Conservation (phyloP, 2,113 vertebrate genomes). For the Noctilio leporinus region DNA sequence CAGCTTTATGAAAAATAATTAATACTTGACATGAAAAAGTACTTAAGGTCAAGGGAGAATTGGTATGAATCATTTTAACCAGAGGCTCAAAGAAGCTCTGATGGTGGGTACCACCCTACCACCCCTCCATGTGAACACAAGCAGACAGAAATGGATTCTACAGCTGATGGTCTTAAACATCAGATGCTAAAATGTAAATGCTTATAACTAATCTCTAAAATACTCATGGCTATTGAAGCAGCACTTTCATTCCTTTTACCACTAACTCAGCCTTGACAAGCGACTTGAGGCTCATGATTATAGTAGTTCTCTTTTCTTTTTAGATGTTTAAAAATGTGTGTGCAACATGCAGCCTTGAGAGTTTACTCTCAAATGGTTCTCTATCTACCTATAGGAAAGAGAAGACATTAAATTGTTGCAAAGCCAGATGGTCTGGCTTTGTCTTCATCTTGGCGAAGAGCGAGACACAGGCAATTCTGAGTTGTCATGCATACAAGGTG, state of each 20-base stretch:
- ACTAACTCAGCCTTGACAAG: background rate
- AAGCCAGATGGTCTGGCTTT: background rate
- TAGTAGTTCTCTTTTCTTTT: background rate
- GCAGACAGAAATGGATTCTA: background rate
- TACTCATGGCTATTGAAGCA: background rate
- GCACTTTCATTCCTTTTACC: background rate
- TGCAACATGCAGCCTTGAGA: background rate
- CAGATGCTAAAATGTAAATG: background rate
- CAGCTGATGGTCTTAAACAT: background rate
- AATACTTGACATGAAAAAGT: background rate
- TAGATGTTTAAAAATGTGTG: background rate
- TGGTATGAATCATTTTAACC: background rate
- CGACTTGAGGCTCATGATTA: background rate
- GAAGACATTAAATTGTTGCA: background rate
- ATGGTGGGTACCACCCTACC: rapidly evolving
- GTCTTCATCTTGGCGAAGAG: background rate
- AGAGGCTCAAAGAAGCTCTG: background rate
- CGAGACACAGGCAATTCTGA: background rate
- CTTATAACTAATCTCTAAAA: background rate
- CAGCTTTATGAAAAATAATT: background rate
- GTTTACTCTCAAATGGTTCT: background rate
- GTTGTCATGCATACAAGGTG: background rate
- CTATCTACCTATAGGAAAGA: background rate
- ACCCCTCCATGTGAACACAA: background rate
- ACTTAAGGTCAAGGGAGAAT: background rate